Conservation (phyloP, 2,797 vertebrate genomes). For the Falco naumanni region DNA sequence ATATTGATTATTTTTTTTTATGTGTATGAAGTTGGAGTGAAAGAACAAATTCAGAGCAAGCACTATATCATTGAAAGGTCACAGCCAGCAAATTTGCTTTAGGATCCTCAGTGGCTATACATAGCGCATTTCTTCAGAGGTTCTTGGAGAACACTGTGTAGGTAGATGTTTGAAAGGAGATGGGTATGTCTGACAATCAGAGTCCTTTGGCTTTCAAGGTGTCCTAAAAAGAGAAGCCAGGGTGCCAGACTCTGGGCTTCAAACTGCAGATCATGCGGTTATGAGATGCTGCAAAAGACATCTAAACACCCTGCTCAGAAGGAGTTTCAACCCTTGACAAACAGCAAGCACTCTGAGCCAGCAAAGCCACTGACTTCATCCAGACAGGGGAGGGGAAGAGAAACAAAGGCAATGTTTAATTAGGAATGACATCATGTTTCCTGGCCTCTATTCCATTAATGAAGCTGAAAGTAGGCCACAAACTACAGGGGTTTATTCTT, state of each 20-base stretch:
- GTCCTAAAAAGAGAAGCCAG: not conserved
- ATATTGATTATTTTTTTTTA: not conserved
- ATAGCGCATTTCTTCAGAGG: not conserved
- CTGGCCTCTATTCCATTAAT: constrained; percentile 77
- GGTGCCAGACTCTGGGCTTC: not conserved
- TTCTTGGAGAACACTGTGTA: not conserved
- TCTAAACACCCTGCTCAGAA: not conserved
- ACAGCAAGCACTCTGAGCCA: not conserved
- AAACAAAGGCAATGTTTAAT: constrained; percentile 74
- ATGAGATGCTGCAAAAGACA: not conserved
- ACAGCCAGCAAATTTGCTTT: not conserved
- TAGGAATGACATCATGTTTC: constrained; percentile 78
- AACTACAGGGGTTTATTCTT: constrained; percentile 66
- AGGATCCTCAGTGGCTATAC: not conserved
- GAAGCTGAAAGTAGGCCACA: constrained; percentile 77
- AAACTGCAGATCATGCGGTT: not conserved
- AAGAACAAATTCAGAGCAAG: not conserved
- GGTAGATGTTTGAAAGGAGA: not conserved
- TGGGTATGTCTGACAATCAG: not conserved
- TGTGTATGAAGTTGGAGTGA: not conserved
- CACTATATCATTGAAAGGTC: not conserved
- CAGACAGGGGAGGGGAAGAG: constrained; percentile 32
- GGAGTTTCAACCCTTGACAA: not conserved
- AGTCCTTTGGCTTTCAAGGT: not conserved
- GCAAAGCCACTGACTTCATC: constrained; percentile 37